A percentile compares a stretch with the other conserved stretches of the same genome.
Conservation (phyloP, 2,888 invertebrate genomes). For the Girardia tigrina region DNA sequence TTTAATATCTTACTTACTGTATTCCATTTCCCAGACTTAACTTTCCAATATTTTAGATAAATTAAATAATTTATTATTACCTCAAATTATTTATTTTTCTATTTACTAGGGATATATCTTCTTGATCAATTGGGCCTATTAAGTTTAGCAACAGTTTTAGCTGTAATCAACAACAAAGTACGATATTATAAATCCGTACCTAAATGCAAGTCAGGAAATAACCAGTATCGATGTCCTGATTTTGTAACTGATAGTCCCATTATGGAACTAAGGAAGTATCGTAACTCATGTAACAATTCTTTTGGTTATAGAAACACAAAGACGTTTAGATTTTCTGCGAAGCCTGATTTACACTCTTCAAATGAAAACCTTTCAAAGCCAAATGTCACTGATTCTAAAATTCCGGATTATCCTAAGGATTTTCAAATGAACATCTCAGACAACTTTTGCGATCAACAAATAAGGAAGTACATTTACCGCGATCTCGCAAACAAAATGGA, state of each 20-base stretch:
- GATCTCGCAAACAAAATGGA: slow-evolving; percentile 26
- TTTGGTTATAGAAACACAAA: not conserved
- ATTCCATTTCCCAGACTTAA: no score
- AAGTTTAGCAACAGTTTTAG: slow-evolving; percentile 34
- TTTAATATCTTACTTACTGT: no score
- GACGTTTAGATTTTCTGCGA: not conserved
- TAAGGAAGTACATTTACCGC: not conserved
- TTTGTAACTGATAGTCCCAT: not conserved
- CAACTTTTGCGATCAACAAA: not conserved
- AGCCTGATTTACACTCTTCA: not conserved
- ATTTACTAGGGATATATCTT: slow-evolving; percentile 35
- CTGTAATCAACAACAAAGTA: slow-evolving; percentile 35
- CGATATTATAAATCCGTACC: not conserved
- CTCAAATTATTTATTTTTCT: no score
- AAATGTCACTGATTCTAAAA: not conserved
- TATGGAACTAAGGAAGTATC: not conserved
- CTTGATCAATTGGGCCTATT: slow-evolving; percentile 35
- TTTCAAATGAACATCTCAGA: not conserved
- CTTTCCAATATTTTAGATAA: no score
- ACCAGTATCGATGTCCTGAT: slow-evolving; percentile 18
- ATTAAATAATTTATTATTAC: no score
- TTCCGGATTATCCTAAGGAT: not conserved
- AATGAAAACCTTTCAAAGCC: slow-evolving; percentile 2
- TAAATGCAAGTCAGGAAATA: not conserved
- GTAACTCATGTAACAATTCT: not conserved